These are phyloP conservation scores for Caenorhabditis briggsae DNA, from an alignment of 1,140 invertebrate species.

Conservation along the genomic window DNA sequence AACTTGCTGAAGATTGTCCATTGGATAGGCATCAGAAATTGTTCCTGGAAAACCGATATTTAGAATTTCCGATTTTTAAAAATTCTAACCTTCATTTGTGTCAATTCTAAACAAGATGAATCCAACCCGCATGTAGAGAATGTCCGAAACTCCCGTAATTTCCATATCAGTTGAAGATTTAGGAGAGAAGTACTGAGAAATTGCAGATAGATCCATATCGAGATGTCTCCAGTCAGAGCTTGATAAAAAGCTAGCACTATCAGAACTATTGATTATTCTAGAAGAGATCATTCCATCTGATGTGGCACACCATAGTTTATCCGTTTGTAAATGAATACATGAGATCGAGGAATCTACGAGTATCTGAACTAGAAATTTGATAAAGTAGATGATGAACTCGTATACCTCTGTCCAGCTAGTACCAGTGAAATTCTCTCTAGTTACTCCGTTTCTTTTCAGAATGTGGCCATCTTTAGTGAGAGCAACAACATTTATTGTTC, in stretches of 20 bases:
- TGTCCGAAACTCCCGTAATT: background rate
- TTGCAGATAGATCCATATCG: background rate
- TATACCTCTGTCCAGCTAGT: constrained; percentile 29
- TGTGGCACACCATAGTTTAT: constrained; percentile 23
- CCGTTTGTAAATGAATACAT: constrained; percentile 14
- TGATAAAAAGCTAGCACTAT: background rate
- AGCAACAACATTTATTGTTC: background rate
- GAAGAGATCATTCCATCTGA: background rate
- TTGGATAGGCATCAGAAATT: constrained; percentile 30
- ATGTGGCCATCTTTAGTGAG: constrained; percentile 24
- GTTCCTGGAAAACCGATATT: constrained; percentile 1
- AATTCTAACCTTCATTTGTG: background rate
- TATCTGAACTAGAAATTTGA: background rate
- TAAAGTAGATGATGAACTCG: background rate
- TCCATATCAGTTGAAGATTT: background rate
- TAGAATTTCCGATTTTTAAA: too few relatives aligned
- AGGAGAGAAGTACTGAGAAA: background rate
- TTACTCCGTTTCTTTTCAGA: constrained; percentile 16
- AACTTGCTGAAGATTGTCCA: constrained; percentile 28
- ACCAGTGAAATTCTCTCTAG: background rate
- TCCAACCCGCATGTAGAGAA: background rate
- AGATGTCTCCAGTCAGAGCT: constrained; percentile 24
- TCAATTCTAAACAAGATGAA: background rate
- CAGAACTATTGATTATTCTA: background rate
- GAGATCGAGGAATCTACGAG: constrained; percentile 18